Base-by-base conservation (phyloP, 2,797 vertebrate genomes). In the Tiaroga cobitis region DNA sequence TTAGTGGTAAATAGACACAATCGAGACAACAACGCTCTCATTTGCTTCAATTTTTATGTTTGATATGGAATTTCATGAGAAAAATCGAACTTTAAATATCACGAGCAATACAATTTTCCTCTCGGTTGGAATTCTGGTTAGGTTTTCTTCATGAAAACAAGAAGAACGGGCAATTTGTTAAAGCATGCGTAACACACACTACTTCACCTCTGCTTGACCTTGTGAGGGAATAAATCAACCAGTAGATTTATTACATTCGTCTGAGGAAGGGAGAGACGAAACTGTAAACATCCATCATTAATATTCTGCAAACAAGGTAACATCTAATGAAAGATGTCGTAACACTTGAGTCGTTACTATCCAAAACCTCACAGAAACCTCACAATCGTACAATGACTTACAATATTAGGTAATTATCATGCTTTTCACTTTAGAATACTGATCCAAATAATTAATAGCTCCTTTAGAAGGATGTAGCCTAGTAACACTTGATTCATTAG, bases 281-380 rank as follows among this genome's bases (percentile, higher is more conserved):
- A 86, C 39, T 54, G 46, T 56, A 84, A 26, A 65, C 24, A 51
- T 86, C 49, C 72, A 61, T 84, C 83, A 87, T 69, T 41, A 78
- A 11, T 51, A 41, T 54, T 65, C 79, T 77, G 41, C 70, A 74
- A 80, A 82, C n/a, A n/a, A n/a, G n/a, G n/a, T n/a, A n/a, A n/a
- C n/a, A n/a, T n/a, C n/a, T n/a, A n/a, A n/a, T n/a, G n/a, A n/a
- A n/a, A n/a, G n/a, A n/a, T n/a, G n/a, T n/a, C n/a, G n/a, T n/a
- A n/a, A n/a, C n/a, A n/a, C n/a, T n/a, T n/a, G n/a, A n/a, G n/a
- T n/a, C n/a, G n/a, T n/a, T n/a, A n/a, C n/a, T n/a, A n/a, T n/a
- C n/a, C n/a, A n/a, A n/a, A n/a, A n/a, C n/a, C n/a, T n/a, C n/a
- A n/a, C n/a, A n/a, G n/a, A n/a, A n/a, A n/a, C n/a, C n/a, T n/a